Conservation (phyloP, 2,797 vertebrate species). For the Eulemur mongoz region DNA sequence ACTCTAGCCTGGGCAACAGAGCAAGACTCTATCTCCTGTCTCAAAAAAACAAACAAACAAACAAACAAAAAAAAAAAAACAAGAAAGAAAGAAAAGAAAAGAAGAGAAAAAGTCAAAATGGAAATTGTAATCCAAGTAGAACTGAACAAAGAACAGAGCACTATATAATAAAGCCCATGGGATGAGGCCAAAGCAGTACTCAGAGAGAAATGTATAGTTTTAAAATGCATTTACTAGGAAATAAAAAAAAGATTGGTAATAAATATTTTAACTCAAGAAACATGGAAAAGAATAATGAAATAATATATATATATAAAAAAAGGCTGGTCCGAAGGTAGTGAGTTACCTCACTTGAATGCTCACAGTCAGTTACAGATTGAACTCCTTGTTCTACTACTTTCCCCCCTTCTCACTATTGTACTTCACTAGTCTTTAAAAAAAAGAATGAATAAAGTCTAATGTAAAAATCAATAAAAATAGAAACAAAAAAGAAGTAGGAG, state of each 20-base stretch:
- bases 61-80: too few relatives aligned
- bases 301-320: neutral
- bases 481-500: neutral
- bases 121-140: neutral
- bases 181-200: neutral
- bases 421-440: neutral
- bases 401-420: too few relatives aligned
- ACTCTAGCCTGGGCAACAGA: neutral
- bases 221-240: neutral
- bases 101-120: neutral
- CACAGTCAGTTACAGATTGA: too few relatives aligned
- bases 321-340: too few relatives aligned
- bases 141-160: neutral
- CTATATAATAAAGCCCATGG: fast-evolving
- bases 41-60: too few relatives aligned
- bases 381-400: too few relatives aligned
- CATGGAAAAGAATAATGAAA: neutral
- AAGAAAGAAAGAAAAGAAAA: too few relatives aligned
- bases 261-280: neutral
- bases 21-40: neutral
- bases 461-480: neutral
- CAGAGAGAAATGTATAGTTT: neutral
- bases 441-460: neutral
- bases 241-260: neutral
- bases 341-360: too few relatives aligned